Conservation (phyloP, 1,140 invertebrate species). For the Pentalonia nigronervosa region DNA sequence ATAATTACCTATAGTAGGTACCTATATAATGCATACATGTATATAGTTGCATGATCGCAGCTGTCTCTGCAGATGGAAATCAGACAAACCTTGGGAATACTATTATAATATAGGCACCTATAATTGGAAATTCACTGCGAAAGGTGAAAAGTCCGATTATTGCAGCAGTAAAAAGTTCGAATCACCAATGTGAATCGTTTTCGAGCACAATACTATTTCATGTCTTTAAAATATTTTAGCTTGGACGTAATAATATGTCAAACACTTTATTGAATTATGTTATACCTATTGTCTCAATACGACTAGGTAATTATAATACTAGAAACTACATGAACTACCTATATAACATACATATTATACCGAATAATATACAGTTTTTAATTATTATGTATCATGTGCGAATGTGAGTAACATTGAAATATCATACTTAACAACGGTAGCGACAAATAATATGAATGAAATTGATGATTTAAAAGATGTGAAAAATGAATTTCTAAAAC, state of each 20-base stretch:
- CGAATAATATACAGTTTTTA: neutral
- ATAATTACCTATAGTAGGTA: neutral
- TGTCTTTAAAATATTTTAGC: neutral
- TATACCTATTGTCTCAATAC: neutral
- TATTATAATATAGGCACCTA: neutral
- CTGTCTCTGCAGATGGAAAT: neutral
- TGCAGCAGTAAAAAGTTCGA: neutral
- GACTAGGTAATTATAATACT: neutral
- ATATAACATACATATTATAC: too few relatives aligned
- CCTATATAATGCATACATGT: neutral
- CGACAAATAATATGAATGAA: neutral
- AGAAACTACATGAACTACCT: neutral
- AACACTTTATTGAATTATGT: neutral
- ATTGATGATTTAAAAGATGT: neutral
- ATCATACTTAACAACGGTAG: neutral
- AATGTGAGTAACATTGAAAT: neutral
- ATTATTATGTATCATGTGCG: neutral
- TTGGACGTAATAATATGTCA: neutral
- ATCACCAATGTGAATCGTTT: neutral
- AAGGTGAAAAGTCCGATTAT: neutral
- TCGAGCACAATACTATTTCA: neutral
- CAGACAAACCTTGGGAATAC: neutral
- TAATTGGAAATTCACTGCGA: neutral
- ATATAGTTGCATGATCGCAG: neutral
- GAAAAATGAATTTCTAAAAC: neutral